These are phyloP conservation scores for Drosophila paracracens DNA, from an alignment of 2,888 invertebrate genomes.

Conservation along the genomic window DNA sequence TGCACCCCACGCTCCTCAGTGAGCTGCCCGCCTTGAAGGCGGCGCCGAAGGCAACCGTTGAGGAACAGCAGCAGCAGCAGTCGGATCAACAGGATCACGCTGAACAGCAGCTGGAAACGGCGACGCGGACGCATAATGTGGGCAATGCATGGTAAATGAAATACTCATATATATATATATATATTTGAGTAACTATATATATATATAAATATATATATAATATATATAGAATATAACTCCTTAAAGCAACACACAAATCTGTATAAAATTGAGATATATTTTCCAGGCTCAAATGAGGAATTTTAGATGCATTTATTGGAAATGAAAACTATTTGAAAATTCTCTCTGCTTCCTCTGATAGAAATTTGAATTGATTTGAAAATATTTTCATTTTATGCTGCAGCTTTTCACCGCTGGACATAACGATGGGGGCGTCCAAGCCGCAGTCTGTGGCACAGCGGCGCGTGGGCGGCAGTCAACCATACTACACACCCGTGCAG, in stretches of 20 bases:
- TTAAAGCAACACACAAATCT: background rate
- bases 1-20: conserved; percentile 91
- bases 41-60: conserved; percentile 66
- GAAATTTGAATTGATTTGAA: background rate
- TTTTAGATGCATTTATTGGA: background rate
- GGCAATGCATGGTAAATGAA: conserved; percentile 19
- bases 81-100: conserved; percentile 6
- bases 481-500: conserved; percentile 73
- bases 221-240: background rate
- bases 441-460: conserved; percentile 62
- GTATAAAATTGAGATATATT: background rate
- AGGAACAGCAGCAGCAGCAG: conserved; percentile 12
- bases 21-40: conserved; percentile 86
- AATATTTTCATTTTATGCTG: background rate
- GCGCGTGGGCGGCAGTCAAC: conserved; percentile 69
- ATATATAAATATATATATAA: background rate
- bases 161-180: background rate
- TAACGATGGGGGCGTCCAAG: conserved; percentile 17
- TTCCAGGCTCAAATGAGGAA: background rate
- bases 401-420: conserved; percentile 80
- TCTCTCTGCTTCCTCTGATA: background rate
- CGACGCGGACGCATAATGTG: background rate
- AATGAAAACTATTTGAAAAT: background rate
- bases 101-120: conserved; percentile 20
- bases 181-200: background rate